phyloP scores from a whole-genome alignment of 2,113 vertebrate species.

The Odontophorus gujanensis region DNA sequence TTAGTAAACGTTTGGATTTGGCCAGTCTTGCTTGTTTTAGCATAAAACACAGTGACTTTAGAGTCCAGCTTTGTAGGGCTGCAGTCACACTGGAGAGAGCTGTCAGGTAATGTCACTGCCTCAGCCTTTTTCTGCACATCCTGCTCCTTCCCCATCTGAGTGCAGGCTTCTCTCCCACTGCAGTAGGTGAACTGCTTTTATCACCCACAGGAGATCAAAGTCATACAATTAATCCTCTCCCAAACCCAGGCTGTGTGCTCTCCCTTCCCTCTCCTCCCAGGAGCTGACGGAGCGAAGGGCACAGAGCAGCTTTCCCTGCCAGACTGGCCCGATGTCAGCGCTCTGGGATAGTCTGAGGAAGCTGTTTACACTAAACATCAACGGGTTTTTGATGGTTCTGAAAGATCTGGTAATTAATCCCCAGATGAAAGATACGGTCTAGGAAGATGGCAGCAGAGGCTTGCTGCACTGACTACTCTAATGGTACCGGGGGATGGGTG shows the following conservation, averaged over 20 bases:
- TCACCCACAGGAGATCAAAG: slow-evolving; percentile 50
- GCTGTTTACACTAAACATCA: slow-evolving; percentile 75
- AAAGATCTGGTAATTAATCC: slow-evolving; percentile 69
- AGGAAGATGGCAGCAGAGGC: slow-evolving; percentile 27
- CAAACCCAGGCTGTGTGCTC: slow-evolving; percentile 4
- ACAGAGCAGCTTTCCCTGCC: slow-evolving; percentile 19
- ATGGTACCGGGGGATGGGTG: not conserved
- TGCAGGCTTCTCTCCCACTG: not conserved
- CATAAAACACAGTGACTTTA: not conserved
- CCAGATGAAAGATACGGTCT: slow-evolving; percentile 53
- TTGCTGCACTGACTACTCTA: slow-evolving; percentile 40
- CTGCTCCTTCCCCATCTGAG: not conserved
- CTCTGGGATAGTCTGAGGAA: slow-evolving; percentile 41
- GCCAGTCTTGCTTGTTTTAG: not conserved
- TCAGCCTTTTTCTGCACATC: not conserved
- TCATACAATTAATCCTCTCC: slow-evolving; percentile 46
- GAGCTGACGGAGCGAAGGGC: slow-evolving; percentile 19
- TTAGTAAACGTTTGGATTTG: not conserved
- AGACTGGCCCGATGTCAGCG: slow-evolving; percentile 66
- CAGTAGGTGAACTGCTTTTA: slow-evolving; percentile 54
- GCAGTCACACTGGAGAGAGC: not conserved
- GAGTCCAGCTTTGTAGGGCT: not conserved
- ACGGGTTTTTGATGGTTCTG: slow-evolving; percentile 65
- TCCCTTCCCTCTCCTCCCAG: slow-evolving; percentile 38
- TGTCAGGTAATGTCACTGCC: rapidly evolving